phyloP scores from a whole-genome alignment of 2,888 invertebrate species.

The Calliopum simillimum region DNA sequence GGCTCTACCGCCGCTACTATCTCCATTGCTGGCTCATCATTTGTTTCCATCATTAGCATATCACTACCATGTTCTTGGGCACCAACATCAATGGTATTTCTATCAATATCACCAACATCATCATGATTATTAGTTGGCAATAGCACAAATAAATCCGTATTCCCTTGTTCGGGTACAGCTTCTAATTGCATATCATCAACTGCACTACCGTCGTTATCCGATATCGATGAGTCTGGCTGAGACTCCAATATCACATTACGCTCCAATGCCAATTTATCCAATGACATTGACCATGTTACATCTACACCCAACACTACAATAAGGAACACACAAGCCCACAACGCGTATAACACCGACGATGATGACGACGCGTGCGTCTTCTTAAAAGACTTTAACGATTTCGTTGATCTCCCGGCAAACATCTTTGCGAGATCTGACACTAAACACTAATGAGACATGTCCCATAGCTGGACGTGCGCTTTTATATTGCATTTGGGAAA shows the following conservation, averaged over 20 bases:
- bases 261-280: conserved; percentile 56
- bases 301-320: conserved; percentile 39
- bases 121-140: conserved; percentile 47
- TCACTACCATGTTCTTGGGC: conserved; percentile 46
- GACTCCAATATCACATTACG: conserved; percentile 50
- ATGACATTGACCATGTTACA: conserved; percentile 53
- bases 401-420: conserved; percentile 58
- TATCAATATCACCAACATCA: conserved; percentile 39
- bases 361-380: conserved; percentile 38
- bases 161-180: conserved; percentile 47
- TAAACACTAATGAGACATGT: conserved; percentile 67
- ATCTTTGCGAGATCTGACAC: conserved; percentile 67
- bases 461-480: conserved; percentile 63
- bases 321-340: conserved; percentile 40
- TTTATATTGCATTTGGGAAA: conserved; percentile 64
- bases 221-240: conserved; percentile 39
- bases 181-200: conserved; percentile 56
- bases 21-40: conserved; percentile 54
- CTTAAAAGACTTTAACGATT: conserved; percentile 35
- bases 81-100: conserved; percentile 46
- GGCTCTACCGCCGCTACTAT: conserved; percentile 45
- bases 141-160: conserved; percentile 57
- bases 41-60: conserved; percentile 62
- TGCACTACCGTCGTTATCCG: conserved; percentile 2
- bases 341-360: conserved; percentile 41